Conservation (phyloP, 2,113 vertebrate genomes). For the Nothobranchius furzeri region DNA sequence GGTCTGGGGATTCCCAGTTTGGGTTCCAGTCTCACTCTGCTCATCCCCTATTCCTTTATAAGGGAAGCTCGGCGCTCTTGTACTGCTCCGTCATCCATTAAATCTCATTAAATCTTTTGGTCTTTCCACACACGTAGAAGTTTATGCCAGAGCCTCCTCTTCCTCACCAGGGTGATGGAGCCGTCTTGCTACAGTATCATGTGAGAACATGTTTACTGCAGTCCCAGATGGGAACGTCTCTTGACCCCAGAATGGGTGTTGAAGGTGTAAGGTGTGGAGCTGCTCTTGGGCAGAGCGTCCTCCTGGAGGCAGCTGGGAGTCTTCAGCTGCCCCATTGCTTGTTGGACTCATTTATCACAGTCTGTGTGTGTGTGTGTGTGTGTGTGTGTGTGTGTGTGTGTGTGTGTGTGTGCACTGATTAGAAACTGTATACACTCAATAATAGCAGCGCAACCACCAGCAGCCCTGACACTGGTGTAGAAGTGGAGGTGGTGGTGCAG, state of each 20-base stretch:
- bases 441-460: not conserved
- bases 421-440: conserved; percentile 13
- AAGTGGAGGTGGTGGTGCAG: conserved; percentile 12
- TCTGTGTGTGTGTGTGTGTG: conserved; percentile 39
- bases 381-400: conserved; percentile 34
- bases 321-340: conserved; percentile 24
- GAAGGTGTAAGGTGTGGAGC: conserved; percentile 12
- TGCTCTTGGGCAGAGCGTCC: conserved; percentile 24
- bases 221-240: conserved; percentile 48
- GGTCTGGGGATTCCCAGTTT: conserved; percentile 10
- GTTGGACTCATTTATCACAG: conserved; percentile 55
- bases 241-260: conserved; percentile 25
- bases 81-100: not conserved
- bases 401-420: conserved; percentile 39
- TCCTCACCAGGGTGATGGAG: conserved; percentile 18
- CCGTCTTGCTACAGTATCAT: conserved; percentile 46
- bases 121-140: conserved; percentile 2
- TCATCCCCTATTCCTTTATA: not conserved
- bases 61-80: not conserved
- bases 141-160: not conserved
- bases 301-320: conserved; percentile 42
- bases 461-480: not conserved
- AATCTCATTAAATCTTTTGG: not conserved
- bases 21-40: conserved; percentile 2
- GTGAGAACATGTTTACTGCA: conserved; percentile 59